These are phyloP conservation scores for Eilema depressum DNA, from an alignment of 2,888 invertebrate species.

Conservation along the genomic window DNA sequence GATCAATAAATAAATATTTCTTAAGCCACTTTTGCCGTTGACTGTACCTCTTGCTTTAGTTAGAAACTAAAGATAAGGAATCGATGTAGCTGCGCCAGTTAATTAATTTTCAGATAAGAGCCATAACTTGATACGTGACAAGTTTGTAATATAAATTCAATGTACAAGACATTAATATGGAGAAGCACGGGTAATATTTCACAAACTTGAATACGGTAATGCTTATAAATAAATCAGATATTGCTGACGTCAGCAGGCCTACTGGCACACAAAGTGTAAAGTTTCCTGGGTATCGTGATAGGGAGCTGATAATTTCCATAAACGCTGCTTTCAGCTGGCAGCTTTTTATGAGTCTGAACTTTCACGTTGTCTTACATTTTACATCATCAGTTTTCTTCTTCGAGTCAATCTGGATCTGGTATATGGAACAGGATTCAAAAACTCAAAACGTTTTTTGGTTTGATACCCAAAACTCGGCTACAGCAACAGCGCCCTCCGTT, in stretches of 20 bases:
- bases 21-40: neutral
- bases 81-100: constrained; percentile 13
- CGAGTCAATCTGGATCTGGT: too few relatives aligned
- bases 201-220: constrained; percentile 29
- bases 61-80: constrained; percentile 7
- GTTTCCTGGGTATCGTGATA: neutral
- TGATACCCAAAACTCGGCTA: too few relatives aligned
- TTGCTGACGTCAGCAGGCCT: constrained; percentile 18
- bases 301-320: neutral
- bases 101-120: constrained; percentile 18
- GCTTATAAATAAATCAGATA: constrained; percentile 35
- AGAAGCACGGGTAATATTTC: constrained; percentile 26
- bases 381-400: too few relatives aligned
- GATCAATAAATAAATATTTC: neutral
- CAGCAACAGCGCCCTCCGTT: too few relatives aligned
- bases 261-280: neutral
- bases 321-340: neutral
- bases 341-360: neutral
- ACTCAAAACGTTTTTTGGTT: too few relatives aligned
- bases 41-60: neutral
- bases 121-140: constrained; percentile 14
- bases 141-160: constrained; percentile 29
- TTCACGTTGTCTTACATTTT: neutral
- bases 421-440: too few relatives aligned
- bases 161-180: constrained; percentile 24